Evolutionary conservation across 2,797 vertebrate species (phyloP).

Genomic region (Potorous gilbertii): DNA sequence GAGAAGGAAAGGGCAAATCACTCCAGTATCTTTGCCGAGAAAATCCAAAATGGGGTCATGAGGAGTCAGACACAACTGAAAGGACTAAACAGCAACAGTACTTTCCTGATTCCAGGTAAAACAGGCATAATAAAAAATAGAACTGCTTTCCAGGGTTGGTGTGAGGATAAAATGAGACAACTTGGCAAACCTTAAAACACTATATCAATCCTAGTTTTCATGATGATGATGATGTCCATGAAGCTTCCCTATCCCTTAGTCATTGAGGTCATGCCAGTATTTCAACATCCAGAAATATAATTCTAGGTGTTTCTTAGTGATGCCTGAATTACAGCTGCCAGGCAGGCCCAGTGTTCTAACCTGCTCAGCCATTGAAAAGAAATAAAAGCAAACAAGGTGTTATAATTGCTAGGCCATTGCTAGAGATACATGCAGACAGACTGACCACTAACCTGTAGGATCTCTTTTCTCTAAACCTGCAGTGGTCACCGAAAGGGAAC

Average conservation of each 20-base stretch:
- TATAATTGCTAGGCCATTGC: too few species aligned
- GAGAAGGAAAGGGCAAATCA: not conserved
- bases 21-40: too few species aligned
- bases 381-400: too few species aligned
- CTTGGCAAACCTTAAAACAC: too few species aligned
- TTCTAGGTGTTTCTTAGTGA: not conserved
- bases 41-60: too few species aligned
- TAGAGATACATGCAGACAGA: not conserved
- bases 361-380: not conserved
- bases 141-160: not conserved
- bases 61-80: too few species aligned
- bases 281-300: not conserved
- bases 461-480: not conserved
- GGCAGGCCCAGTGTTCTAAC: too few species aligned
- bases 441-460: not conserved
- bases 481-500: not conserved
- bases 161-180: not conserved
- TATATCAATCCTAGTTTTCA: not conserved
- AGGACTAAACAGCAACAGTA: too few species aligned
- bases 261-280: not conserved
- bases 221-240: not conserved
- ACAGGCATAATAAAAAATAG: not conserved
- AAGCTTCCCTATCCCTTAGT: not conserved
- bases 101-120: too few species aligned
- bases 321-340: not conserved